phyloP scores from a whole-genome alignment of 2,113 vertebrate species.

The Channa maculata region DNA sequence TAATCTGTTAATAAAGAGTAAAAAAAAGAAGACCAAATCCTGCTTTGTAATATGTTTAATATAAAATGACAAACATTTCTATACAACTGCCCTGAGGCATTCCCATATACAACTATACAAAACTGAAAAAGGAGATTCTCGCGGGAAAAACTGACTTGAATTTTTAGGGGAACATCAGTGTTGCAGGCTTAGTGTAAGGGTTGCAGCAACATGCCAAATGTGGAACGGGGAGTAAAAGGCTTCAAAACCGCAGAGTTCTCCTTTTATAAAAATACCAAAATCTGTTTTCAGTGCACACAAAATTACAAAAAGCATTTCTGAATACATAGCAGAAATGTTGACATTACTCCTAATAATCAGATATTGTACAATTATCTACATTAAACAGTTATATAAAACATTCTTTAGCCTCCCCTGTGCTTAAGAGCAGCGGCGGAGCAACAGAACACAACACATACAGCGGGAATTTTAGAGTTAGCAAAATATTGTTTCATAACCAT shows the following conservation, averaged over 20 bases:
- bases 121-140: conserved; percentile 70
- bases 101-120: conserved; percentile 79
- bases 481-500: conserved; percentile 70
- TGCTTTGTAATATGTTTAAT: conserved; percentile 75
- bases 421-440: conserved; percentile 53
- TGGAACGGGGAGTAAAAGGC: conserved; percentile 53
- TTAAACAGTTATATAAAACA: conserved; percentile 80
- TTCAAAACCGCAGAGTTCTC: conserved; percentile 57
- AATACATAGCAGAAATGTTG: conserved; percentile 68
- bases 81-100: conserved; percentile 70
- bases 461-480: conserved; percentile 52
- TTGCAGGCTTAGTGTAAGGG: conserved; percentile 58
- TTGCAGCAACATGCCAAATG: conserved; percentile 65
- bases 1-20: conserved; percentile 41
- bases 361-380: conserved; percentile 86
- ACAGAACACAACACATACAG: conserved; percentile 59
- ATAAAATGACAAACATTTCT: conserved; percentile 80
- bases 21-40: not conserved
- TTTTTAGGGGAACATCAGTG: conserved; percentile 52
- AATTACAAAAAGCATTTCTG: conserved; percentile 79
- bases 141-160: conserved; percentile 48
- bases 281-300: conserved; percentile 80
- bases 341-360: conserved; percentile 71
- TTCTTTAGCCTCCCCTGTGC: conserved; percentile 67
- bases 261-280: conserved; percentile 82